Conservation (phyloP, 1,140 invertebrate species). For the Drosophila tristis region DNA sequence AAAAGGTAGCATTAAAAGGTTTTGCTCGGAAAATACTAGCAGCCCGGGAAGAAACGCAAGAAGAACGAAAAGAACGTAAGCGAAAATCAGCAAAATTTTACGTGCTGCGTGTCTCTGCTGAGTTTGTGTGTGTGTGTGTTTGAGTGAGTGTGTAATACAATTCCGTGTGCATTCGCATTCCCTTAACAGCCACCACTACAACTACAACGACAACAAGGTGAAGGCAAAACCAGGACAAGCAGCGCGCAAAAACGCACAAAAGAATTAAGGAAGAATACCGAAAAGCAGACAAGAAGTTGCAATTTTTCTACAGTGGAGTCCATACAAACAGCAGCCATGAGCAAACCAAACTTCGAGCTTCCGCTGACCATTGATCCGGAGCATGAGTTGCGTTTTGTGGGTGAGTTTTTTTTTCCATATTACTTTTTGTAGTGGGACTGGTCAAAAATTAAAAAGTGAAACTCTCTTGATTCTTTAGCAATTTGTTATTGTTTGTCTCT, state of each 20-base stretch:
- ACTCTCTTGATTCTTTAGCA: too few relatives aligned
- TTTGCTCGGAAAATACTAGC: constrained; percentile 15
- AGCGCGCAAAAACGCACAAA: constrained; percentile 37
- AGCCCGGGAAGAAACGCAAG: neutral
- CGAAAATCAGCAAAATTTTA: constrained; percentile 20
- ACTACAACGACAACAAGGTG: constrained; percentile 11
- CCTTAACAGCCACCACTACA: constrained; percentile 23
- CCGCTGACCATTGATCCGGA: constrained; percentile 75
- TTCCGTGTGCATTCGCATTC: constrained; percentile 50
- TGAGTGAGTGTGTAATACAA: constrained; percentile 26
- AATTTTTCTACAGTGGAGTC: constrained; percentile 22
- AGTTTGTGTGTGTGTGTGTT: neutral
- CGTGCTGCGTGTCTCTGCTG: too few relatives aligned
- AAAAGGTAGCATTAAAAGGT: constrained; percentile 8
- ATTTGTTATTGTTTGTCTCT: too few relatives aligned
- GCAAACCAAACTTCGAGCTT: constrained; percentile 49
- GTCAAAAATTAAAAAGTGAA: too few relatives aligned
- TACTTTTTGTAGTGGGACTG: too few relatives aligned
- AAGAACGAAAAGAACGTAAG: constrained; percentile 48
- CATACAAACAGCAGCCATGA: constrained; percentile 50
- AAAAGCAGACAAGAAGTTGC: constrained; percentile 13
- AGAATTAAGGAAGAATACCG: constrained; percentile 12
- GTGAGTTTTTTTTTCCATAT: constrained; percentile 54
- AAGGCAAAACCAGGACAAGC: constrained; percentile 25
- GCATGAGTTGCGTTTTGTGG: constrained; percentile 78